Evolutionary conservation across 2,113 vertebrate species (phyloP).

Genomic region (Hyaena hyaena): DNA sequence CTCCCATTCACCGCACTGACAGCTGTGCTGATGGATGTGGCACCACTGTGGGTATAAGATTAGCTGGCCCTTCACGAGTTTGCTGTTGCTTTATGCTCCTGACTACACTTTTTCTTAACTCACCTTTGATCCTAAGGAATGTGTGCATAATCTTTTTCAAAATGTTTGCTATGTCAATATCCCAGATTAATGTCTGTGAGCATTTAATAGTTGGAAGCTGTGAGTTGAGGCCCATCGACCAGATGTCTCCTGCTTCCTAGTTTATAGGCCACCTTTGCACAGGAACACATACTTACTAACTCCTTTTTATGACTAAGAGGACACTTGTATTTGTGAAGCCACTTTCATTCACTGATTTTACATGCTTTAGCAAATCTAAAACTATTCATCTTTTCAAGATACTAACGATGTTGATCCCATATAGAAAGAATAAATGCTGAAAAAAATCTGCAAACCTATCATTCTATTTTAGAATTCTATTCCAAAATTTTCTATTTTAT

Average conservation of each 20-base stretch:
- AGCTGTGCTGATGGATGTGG: conserved; percentile 45
- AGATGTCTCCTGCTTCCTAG: background rate
- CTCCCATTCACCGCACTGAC: background rate
- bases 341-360: conserved; percentile 2
- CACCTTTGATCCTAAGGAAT: conserved; percentile 49
- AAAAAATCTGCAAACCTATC: background rate
- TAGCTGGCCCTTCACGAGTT: conserved; percentile 37
- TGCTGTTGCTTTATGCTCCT: conserved; percentile 35
- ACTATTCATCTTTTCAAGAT: conserved; percentile 27
- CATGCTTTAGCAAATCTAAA: conserved; percentile 16
- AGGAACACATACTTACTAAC: background rate
- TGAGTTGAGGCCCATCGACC: background rate
- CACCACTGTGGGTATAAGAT: background rate
- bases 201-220: conserved; percentile 15
- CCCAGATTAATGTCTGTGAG: background rate
- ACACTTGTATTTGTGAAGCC: background rate
- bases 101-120: background rate
- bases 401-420: background rate
- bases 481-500: too few species aligned
- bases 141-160: conserved; percentile 46
- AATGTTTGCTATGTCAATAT: background rate
- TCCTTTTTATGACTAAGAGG: background rate
- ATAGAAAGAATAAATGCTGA: background rate
- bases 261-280: conserved; percentile 38
- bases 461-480: too few species aligned